Evolutionary conservation across 2,797 vertebrate genomes (phyloP).

Genomic region (Luscinia megarhynchos): DNA sequence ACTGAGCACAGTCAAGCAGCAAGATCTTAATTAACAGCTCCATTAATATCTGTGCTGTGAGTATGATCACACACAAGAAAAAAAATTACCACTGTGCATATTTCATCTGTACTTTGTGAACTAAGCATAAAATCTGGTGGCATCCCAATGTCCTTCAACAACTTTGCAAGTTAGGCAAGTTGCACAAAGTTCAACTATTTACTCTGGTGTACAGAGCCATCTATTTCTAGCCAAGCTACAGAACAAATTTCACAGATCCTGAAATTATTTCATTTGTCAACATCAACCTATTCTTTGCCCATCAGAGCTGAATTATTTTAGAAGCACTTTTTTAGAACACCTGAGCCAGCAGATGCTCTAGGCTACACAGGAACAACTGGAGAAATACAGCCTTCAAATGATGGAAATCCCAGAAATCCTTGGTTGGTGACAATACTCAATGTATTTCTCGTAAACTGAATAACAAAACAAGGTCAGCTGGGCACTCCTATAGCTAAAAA

Average conservation of each 20-base stretch:
- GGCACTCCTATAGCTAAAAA: background rate
- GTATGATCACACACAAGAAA: background rate
- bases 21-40: conserved; percentile 16
- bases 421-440: background rate
- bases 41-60: background rate
- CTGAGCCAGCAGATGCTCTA: background rate
- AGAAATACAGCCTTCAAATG: background rate
- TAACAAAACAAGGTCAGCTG: background rate
- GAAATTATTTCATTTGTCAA: background rate
- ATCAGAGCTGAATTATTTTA: background rate
- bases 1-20: background rate
- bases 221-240: background rate
- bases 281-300: background rate
- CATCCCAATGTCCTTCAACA: background rate
- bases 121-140: background rate
- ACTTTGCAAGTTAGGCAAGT: background rate
- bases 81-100: background rate
- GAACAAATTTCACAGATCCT: background rate
- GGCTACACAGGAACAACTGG: background rate
- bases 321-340: background rate
- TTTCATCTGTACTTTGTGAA: background rate
- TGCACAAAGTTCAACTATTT: background rate
- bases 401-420: background rate
- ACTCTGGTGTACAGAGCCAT: background rate
- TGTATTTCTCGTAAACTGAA: background rate